Base-by-base conservation (phyloP, 1,140 invertebrate genomes). In the Drosophila biarmipes region DNA sequence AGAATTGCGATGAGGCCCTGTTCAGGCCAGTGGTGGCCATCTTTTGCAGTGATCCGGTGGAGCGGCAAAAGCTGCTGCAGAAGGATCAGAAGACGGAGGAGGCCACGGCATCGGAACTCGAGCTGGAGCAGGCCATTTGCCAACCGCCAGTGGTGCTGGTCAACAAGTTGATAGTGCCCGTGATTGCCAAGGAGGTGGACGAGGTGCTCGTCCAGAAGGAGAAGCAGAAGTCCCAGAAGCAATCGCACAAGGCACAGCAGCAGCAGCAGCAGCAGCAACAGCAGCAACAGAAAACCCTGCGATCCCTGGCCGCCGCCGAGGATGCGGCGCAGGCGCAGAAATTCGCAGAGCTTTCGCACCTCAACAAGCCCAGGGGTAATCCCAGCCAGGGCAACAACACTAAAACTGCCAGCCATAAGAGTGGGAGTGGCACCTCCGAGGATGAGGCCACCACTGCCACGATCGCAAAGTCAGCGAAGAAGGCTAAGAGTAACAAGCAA, bases 1-100 rank as follows among this genome's bases (percentile, higher is more conserved):
- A 94, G 86, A 95, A 95, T 89, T 93, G 93, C 69, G 95, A 95
- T 90, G 95, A 95, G 91, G 93, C 93, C 10, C 90, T 94, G 4
- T 95, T 95, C 81, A 92, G 94, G 10, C 94, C 94, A 4, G 93
- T 95, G 37, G 93, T 95, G 11, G 89, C 93, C 17, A 92, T 92
- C 15, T 91, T 92, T 49, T 91, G 91, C 46, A 85, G 91, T 52
- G 85, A 86, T 17, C 79, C 82, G 1, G 49, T 29, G 4, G 71
- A 82, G 38, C 68, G 81, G 19, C 49, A 63, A 0, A 75, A 80
- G 15, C 45, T 82, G 11, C 68, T 90, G 6, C 53, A 67, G 31
- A 61, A 77, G n/a, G 27, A 74, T 24, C 35, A 27, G 24, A 27
- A 29, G 37, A 42, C 35, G 43, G 45, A 54, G 21, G 46, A 49